Evolutionary conservation across 2,888 invertebrate genomes (phyloP), one percentile per base, ranked within the genome.

Genomic region (Neria commutata): DNA sequence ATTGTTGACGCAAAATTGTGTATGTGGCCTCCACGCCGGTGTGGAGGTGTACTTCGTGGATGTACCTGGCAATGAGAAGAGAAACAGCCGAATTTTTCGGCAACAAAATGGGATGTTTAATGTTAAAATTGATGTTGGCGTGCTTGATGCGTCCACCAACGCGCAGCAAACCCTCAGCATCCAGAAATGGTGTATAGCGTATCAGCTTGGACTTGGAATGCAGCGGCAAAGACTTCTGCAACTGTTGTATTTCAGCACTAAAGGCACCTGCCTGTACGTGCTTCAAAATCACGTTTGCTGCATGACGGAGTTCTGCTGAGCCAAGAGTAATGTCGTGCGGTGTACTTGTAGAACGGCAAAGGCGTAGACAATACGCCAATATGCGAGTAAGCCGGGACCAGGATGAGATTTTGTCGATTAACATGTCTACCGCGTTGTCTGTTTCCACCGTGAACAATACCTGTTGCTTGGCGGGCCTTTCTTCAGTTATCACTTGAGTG

Each of bases 21-120:
- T 60, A 56, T 11, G 58, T 60, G 24, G 47, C 47, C n/a, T 60
- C 53, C 6, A 58, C 37, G 3, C 62, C 61, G 4, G 52, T 19
- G 40, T 62, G 61, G 1, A 64, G 26, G 26, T 58, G 16, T 2
- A 17, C 29, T 2, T 42, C 24, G n/a, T 62, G 58, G 17, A 55
- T 8, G 48, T 61, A 26, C 10, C 23, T 40, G 17, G 46, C 24
- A n/a, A 64, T 57, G 14, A 58, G 50, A 8, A n/a, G 29, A 11
- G 56, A 55, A 26, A 57, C 29, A 2, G 33, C 29, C 10, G 29
- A 26, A 53, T 26, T 52, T 42, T 49, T 54, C 10, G 58, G 50
- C 5, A 56, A 21, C 25, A 60, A 26, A 40, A 62, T 58, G 10
- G 53, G 60, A 21, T 54, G 57, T 46, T 60, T 56, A 1, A 54